Evolutionary conservation across 1,140 invertebrate genomes (phyloP).

Genomic region (Hypsibius dujardini): DNA sequence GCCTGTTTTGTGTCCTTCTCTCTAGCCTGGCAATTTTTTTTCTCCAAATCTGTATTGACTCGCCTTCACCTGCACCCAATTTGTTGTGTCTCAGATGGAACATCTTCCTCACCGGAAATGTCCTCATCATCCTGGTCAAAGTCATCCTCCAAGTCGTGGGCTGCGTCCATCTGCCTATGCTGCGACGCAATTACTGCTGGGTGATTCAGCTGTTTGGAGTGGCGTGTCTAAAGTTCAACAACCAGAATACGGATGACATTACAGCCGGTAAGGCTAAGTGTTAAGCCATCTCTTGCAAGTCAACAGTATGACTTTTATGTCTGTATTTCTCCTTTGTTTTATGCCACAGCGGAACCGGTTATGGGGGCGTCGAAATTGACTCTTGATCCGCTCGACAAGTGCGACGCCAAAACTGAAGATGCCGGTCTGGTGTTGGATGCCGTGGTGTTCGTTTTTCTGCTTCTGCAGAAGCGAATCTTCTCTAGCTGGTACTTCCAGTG

Average conservation of each 20-base stretch:
- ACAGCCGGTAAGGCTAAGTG: no score
- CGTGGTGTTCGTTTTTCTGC: conserved; percentile 74
- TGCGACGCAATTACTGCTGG: conserved; percentile 59
- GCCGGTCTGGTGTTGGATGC: conserved; percentile 81
- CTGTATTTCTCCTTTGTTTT: no score
- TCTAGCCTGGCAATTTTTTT: no score
- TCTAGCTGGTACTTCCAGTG: conserved; percentile 89
- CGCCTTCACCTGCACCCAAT: neutral
- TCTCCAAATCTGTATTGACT: neutral
- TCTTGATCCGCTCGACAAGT: no score
- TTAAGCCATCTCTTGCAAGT: no score
- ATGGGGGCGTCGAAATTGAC: no score
- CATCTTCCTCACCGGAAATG: conserved; percentile 66
- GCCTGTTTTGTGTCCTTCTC: no score
- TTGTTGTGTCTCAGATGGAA: conserved; percentile 56
- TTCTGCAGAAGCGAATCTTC: conserved; percentile 76
- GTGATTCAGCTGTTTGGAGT: conserved; percentile 73
- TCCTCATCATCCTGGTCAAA: conserved; percentile 70
- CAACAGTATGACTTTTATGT: no score
- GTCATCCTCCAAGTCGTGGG: conserved; percentile 59
- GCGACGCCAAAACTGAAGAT: conserved; percentile 54
- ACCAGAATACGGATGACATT: no score
- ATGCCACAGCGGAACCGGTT: no score
- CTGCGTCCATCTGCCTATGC: conserved; percentile 53
- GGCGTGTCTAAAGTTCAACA: conserved; percentile 43